These are phyloP conservation scores for Chrysolina haemoptera DNA, from an alignment of 2,888 invertebrate genomes.

Conservation along the genomic window DNA sequence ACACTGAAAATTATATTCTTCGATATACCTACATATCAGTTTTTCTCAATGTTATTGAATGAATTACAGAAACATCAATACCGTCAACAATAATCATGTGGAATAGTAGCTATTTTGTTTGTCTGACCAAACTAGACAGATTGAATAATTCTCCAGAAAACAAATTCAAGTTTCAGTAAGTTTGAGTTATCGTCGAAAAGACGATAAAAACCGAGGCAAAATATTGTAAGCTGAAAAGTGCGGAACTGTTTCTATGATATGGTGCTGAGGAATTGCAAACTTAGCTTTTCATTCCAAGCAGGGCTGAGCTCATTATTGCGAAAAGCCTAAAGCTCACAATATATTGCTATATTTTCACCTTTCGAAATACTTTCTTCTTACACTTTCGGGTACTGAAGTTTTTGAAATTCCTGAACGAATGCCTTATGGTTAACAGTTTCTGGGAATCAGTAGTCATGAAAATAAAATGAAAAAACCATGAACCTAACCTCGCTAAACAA, in stretches of 20 bases:
- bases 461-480: too few relatives aligned
- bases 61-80: not conserved
- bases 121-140: constrained; percentile 1
- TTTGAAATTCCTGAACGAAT: constrained; percentile 6
- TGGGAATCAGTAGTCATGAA: too few relatives aligned
- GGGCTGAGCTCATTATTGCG: constrained; percentile 62
- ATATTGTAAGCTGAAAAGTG: constrained; percentile 59
- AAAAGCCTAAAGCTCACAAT: constrained; percentile 63
- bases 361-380: constrained; percentile 7
- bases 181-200: not conserved
- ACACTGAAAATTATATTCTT: too few relatives aligned
- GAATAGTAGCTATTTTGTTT: not conserved
- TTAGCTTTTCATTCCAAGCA: constrained; percentile 65
- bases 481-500: too few relatives aligned
- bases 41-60: too few relatives aligned
- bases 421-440: too few relatives aligned
- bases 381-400: not conserved
- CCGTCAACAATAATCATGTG: not conserved
- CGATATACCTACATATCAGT: too few relatives aligned
- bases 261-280: constrained; percentile 62
- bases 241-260: constrained; percentile 58
- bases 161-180: constrained; percentile 28
- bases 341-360: constrained; percentile 26
- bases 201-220: constrained; percentile 39
- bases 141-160: constrained; percentile 39